A percentile compares a stretch with the other conserved stretches of the same genome.
These are phyloP conservation scores for Alouatta palliata DNA, from an alignment of 2,113 vertebrate species.

Conservation along the genomic window DNA sequence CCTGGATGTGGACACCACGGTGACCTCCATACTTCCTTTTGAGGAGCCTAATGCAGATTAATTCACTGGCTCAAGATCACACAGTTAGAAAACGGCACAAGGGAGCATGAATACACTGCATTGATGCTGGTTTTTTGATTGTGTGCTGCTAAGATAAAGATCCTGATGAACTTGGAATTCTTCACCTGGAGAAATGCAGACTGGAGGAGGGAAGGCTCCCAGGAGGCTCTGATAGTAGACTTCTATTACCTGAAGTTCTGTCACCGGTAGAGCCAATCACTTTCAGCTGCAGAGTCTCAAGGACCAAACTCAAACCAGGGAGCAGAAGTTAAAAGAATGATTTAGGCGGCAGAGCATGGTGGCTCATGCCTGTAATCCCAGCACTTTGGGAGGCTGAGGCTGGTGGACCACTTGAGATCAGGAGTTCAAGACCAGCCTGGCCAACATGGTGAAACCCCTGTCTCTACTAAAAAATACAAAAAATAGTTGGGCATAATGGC, in stretches of 20 bases:
- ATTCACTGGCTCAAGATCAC: background rate
- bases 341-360: too few species aligned
- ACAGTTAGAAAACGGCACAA: background rate
- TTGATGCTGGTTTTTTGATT: background rate
- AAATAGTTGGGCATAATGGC: too few species aligned
- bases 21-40: background rate
- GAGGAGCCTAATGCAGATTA: background rate
- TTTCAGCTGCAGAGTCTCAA: too few species aligned
- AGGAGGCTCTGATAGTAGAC: background rate
- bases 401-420: too few species aligned
- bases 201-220: background rate
- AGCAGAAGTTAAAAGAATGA: background rate
- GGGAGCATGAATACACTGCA: background rate
- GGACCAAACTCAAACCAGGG: background rate
- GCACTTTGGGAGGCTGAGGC: too few species aligned
- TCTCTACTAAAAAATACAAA: too few species aligned
- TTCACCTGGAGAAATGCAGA: background rate
- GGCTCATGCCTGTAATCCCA: too few species aligned
- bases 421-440: too few species aligned
- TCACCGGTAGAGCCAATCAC: too few species aligned
- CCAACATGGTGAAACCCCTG: too few species aligned
- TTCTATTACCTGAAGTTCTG: background rate
- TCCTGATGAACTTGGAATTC: background rate
- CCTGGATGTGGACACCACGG: rapidly evolving
- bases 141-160: background rate